Conservation (phyloP, 2,113 vertebrate species). For the Hemiprocne comata region DNA sequence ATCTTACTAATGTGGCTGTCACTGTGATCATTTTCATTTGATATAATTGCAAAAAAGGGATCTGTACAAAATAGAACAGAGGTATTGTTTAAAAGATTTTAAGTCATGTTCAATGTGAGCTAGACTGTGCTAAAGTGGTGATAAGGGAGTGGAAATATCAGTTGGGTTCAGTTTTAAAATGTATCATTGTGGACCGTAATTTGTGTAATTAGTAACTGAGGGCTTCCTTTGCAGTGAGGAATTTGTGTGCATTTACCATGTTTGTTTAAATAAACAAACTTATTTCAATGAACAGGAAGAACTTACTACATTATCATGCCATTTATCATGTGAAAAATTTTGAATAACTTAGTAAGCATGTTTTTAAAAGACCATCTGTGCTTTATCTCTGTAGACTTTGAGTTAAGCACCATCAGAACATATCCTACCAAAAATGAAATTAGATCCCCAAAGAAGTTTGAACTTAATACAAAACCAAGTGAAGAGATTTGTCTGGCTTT, state of each 20-base stretch:
- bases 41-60: constrained; percentile 16
- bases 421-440: not conserved
- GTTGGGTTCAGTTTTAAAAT: constrained; percentile 4
- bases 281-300: not conserved
- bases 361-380: not conserved
- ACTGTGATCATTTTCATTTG: constrained; percentile 37
- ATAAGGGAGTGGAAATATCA: not conserved
- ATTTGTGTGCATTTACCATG: not conserved
- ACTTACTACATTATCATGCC: not conserved
- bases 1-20: constrained; percentile 22
- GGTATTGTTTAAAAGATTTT: not conserved
- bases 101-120: not conserved
- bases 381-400: not conserved
- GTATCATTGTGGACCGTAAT: not conserved
- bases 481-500: not conserved
- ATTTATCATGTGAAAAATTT: not conserved
- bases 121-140: not conserved
- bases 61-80: constrained; percentile 5
- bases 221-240: not conserved
- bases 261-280: not conserved
- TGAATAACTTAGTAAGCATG: not conserved
- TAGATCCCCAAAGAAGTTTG: not conserved
- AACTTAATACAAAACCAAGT: not conserved
- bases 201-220: not conserved
- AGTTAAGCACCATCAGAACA: not conserved